A percentile compares a stretch with the other conserved stretches of the same genome.
These are phyloP conservation scores for Cherax quadricarinatus DNA, from an alignment of 1,140 invertebrate genomes.

Conservation along the genomic window DNA sequence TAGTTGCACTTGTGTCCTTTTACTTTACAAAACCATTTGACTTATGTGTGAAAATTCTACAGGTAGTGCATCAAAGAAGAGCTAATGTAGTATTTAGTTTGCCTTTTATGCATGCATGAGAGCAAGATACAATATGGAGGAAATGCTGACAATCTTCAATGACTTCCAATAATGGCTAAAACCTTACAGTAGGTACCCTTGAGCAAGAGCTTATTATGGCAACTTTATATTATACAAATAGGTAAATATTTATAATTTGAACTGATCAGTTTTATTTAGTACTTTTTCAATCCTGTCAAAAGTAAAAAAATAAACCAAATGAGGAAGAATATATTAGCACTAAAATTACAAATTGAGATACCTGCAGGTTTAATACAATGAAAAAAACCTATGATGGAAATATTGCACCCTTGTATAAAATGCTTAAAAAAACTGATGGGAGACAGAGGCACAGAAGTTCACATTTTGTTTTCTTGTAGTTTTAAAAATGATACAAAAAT, in stretches of 20 bases:
- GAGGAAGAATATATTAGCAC: not conserved
- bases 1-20: too few species aligned
- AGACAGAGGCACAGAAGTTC: not conserved
- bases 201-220: not conserved
- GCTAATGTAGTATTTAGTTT: not conserved
- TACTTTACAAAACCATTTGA: not conserved
- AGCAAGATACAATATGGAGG: not conserved
- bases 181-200: not conserved
- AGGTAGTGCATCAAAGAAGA: not conserved
- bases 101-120: not conserved
- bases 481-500: not conserved
- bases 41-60: not conserved
- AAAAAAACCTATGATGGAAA: not conserved
- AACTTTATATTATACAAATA: not conserved
- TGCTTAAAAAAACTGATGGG: not conserved
- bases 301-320: not conserved
- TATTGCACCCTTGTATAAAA: conserved; percentile 15
- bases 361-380: not conserved
- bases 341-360: not conserved
- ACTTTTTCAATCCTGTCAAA: not conserved
- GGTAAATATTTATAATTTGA: not conserved
- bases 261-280: not conserved
- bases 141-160: not conserved
- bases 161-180: not conserved
- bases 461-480: not conserved